Evolutionary conservation across 2,888 invertebrate species (phyloP).

Genomic region (Eristalinus aeneus): DNA sequence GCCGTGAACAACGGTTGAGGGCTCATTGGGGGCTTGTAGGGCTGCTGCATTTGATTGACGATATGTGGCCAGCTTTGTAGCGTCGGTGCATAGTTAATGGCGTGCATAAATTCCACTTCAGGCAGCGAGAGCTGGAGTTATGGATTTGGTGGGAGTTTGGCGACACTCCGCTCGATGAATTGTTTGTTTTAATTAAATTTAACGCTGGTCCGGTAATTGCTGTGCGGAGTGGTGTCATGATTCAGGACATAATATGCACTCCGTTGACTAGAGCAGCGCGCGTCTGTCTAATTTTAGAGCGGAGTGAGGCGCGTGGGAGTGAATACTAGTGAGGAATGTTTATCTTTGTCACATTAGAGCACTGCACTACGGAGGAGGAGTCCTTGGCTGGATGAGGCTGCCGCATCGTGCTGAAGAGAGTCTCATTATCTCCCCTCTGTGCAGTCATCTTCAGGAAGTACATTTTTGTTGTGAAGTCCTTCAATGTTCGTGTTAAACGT

Average conservation of each 20-base stretch:
- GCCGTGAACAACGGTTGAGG: neutral
- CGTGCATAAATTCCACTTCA: slow-evolving; percentile 39
- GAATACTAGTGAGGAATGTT: neutral
- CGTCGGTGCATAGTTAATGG: slow-evolving; percentile 26
- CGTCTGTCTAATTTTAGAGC: neutral
- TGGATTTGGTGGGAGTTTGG: neutral
- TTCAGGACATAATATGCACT: neutral
- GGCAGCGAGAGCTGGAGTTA: neutral
- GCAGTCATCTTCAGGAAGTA: neutral
- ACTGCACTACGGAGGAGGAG: neutral
- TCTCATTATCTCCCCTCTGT: neutral
- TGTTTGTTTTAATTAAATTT: neutral
- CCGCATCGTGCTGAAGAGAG: neutral
- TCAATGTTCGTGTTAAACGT: neutral
- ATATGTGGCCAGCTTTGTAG: slow-evolving; percentile 30
- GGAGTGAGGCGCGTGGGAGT: neutral
- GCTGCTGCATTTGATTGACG: slow-evolving; percentile 61
- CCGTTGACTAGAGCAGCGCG: neutral
- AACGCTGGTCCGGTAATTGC: neutral
- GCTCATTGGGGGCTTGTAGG: neutral
- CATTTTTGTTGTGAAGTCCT: neutral
- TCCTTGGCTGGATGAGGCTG: neutral
- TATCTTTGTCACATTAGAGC: neutral
- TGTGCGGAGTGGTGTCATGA: neutral
- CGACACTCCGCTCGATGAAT: neutral